phyloP scores from a whole-genome alignment of 2,888 invertebrate species.

The Netelia virgata region DNA sequence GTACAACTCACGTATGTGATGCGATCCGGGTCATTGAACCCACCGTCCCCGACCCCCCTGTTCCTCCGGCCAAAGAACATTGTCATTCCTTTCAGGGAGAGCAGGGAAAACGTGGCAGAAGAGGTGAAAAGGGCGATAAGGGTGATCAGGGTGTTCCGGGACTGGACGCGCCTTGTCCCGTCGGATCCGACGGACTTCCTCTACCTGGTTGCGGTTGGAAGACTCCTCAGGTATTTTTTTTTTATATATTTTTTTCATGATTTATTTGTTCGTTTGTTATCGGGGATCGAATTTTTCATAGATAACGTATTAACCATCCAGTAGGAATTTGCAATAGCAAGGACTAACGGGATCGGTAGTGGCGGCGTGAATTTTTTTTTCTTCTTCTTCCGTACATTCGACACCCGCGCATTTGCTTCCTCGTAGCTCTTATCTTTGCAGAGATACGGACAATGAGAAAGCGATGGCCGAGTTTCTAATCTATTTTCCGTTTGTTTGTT shows the following conservation, averaged over 20 bases:
- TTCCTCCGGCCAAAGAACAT: conserved; percentile 50
- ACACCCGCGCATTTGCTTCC: too few species aligned
- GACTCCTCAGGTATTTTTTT: conserved; percentile 90
- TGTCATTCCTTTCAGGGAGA: conserved; percentile 88
- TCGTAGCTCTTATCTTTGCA: too few species aligned
- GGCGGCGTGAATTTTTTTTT: too few species aligned
- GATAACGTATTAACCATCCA: conserved; percentile 46
- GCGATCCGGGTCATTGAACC: neutral
- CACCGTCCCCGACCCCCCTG: neutral
- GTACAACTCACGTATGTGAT: conserved; percentile 45
- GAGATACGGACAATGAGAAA: too few species aligned
- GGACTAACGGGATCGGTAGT: too few species aligned
- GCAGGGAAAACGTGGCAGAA: conserved; percentile 94
- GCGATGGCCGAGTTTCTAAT: too few species aligned
- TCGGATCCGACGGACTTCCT: conserved; percentile 97
- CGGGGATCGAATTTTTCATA: neutral
- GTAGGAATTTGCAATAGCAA: too few species aligned
- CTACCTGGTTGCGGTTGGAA: conserved; percentile 98
- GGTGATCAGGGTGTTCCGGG: conserved; percentile 99
- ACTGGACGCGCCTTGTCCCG: conserved; percentile 99
- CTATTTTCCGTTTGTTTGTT: neutral
- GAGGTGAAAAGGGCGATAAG: conserved; percentile 96
- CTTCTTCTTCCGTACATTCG: too few species aligned
- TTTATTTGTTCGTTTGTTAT: conserved; percentile 18
- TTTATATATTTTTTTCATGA: neutral